phyloP scores from a whole-genome alignment of 2,888 invertebrate species.

The Metellina segmentata region DNA sequence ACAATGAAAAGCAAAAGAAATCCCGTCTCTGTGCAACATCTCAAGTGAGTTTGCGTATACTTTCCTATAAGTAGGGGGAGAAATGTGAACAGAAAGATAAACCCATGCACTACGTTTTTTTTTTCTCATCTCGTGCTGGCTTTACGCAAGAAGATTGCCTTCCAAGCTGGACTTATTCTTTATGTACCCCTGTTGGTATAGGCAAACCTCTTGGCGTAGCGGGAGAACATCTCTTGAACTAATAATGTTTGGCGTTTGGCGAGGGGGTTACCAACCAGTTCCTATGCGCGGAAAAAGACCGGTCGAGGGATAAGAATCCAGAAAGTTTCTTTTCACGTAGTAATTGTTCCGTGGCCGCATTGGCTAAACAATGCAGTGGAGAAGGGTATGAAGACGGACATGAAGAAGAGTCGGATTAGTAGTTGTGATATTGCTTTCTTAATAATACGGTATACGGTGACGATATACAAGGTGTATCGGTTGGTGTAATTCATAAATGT shows the following conservation, averaged over 20 bases:
- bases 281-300: not conserved
- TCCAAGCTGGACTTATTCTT: constrained; percentile 23
- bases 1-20: not conserved
- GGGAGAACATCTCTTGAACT: constrained; percentile 32
- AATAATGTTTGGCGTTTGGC: constrained; percentile 31
- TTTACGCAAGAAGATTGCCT: constrained; percentile 32
- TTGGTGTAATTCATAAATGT: not conserved
- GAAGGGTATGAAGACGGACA: not conserved
- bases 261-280: not conserved
- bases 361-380: not conserved
- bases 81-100: constrained; percentile 44
- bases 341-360: not conserved
- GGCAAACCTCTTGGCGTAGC: constrained; percentile 32
- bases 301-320: not conserved
- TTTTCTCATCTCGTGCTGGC: constrained; percentile 15
- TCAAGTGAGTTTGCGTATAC: constrained; percentile 10
- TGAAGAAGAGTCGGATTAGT: not conserved
- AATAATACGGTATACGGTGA: not conserved
- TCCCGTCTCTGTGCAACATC: not conserved
- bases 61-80: constrained; percentile 11
- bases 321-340: not conserved
- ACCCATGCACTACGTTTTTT: constrained; percentile 9
- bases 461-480: not conserved
- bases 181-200: constrained; percentile 36
- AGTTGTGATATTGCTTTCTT: not conserved